phyloP scores from a whole-genome alignment of 2,797 vertebrate species.

The Scleropages formosus region DNA sequence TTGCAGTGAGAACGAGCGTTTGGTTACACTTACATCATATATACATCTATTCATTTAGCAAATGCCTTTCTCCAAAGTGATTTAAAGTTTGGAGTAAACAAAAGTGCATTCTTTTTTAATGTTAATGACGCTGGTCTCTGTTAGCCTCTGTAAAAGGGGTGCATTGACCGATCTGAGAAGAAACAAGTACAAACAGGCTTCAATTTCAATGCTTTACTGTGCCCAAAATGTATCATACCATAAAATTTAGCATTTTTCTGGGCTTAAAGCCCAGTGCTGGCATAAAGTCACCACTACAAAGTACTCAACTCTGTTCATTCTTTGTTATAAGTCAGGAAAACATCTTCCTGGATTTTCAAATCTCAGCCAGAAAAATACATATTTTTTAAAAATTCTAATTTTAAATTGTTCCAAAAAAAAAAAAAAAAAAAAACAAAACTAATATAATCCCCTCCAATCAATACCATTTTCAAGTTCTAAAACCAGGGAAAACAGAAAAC shows the following conservation, averaged over 20 bases:
- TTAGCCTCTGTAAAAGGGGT: too few species aligned
- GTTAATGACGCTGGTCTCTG: too few species aligned
- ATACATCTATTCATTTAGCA: too few species aligned
- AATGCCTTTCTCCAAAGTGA: too few species aligned
- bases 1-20: too few species aligned
- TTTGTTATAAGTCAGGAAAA: constrained; percentile 35
- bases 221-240: constrained; percentile 15
- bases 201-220: background rate
- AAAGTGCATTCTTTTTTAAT: too few species aligned
- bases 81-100: too few species aligned
- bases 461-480: background rate
- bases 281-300: constrained; percentile 70
- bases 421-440: background rate
- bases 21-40: too few species aligned
- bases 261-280: constrained; percentile 48
- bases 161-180: too few species aligned
- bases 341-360: background rate
- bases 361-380: background rate
- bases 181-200: too few species aligned
- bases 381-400: too few species aligned
- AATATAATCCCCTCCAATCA: too few species aligned
- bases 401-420: background rate
- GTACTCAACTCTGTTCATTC: constrained; percentile 63
- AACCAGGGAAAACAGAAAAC: constrained; percentile 42
- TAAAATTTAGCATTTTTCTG: constrained; percentile 50